Evolutionary conservation across 2,888 invertebrate genomes (phyloP), one percentile per base, ranked within the genome.

Genomic region (Hyalella azteca): DNA sequence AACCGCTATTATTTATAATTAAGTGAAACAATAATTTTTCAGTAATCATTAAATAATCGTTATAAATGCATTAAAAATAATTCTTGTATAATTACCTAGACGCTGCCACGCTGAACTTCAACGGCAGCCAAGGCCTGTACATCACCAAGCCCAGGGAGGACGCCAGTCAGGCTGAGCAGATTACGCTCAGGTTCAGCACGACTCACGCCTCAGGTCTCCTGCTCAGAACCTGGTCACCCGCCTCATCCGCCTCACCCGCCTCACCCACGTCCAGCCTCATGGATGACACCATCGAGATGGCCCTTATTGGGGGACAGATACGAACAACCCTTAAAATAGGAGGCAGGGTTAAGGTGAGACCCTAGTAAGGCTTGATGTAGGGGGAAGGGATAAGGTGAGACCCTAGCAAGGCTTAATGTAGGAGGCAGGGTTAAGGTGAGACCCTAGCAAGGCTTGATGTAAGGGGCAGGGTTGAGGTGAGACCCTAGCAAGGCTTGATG

Each of bases 211-310:
- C 78, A 29, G 93, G 93, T 19, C 89, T 96, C 40, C 89, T 96
- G 48, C 89, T 97, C 85, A 90, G 94, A 83, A 96, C 96, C 3
- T 93, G 93, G 78, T 92, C 94, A 0, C 91, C 92, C 83, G 85
- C 85, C 29, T 93, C 93, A 0, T 92, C 93, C 2, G 96, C 96
- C 88, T 91, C 93, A 75, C 91, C 97, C 85, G n/a, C n/a, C n/a
- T n/a, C n/a, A n/a, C n/a, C n/a, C n/a, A n/a, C n/a, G n/a, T 95
- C 96, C 88, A 90, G 97, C 85, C 93, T 93, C 0, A 91, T 97
- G 5, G 93, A 45, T 13, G 96, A 96, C 88, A 91, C 93, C 76
- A 91, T 97, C 85, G 95, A 96, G 88, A 90, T 97, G 85, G 93
- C 94, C 0, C 91, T 97, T 4, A 94, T 94, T 5, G 93, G 93